A percentile compares a stretch with the other conserved stretches of the same genome.
Evolutionary conservation across 1,140 invertebrate genomes (phyloP).

Genomic region (Acromyrmex heyeri): DNA sequence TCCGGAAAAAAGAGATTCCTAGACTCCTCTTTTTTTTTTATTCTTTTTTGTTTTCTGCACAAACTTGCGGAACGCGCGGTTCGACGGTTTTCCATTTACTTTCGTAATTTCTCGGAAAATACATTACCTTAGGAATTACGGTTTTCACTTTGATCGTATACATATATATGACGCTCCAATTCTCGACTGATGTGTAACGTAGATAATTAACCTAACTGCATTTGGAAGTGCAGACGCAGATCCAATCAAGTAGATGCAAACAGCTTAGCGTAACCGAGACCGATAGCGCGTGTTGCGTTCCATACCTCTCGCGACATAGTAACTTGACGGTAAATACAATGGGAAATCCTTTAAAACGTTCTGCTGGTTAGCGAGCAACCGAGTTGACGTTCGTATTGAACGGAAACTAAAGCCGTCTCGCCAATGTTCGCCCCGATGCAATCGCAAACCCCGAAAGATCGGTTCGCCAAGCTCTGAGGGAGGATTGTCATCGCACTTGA

Average conservation of each 20-base stretch:
- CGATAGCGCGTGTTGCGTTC: conserved; percentile 18
- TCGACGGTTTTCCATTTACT: background rate
- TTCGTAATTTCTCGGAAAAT: background rate
- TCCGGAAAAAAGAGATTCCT: background rate
- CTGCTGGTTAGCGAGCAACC: conserved; percentile 64
- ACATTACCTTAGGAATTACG: background rate
- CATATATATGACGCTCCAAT: conserved; percentile 2
- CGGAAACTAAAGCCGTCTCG: conserved; percentile 37
- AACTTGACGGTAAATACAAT: conserved; percentile 49
- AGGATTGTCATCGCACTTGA: conserved; percentile 44
- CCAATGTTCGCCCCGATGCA: conserved; percentile 37
- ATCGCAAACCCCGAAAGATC: conserved; percentile 30
- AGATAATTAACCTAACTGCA: conserved; percentile 38
- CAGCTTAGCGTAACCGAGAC: conserved; percentile 30
- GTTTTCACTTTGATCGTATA: background rate
- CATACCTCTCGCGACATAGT: background rate
- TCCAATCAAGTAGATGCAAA: conserved; percentile 57
- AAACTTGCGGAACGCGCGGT: background rate
- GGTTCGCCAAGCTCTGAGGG: conserved; percentile 14
- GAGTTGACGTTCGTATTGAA: conserved; percentile 44
- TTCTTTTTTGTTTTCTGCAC: background rate
- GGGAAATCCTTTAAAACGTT: conserved; percentile 73
- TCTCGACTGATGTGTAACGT: conserved; percentile 15
- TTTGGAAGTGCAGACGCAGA: conserved; percentile 18
- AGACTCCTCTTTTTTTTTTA: background rate